phyloP scores from a whole-genome alignment of 2,888 invertebrate species.

The Trilocha varians region DNA sequence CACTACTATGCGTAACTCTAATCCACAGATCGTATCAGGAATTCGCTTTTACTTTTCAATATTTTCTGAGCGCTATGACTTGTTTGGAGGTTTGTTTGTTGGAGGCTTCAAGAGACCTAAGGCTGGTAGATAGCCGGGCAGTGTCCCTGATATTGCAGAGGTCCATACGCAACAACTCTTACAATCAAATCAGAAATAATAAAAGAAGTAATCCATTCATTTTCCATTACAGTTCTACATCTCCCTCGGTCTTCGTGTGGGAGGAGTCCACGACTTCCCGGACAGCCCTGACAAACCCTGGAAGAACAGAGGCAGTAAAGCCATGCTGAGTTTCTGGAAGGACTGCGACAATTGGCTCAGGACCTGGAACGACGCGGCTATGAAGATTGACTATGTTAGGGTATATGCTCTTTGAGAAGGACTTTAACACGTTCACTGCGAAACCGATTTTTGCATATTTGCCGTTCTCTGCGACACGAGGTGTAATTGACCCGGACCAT shows the following conservation, averaged over 20 bases:
- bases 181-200: no score
- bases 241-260: constrained; percentile 85
- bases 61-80: no score
- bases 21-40: no score
- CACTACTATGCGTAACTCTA: no score
- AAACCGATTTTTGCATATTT: no score
- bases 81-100: no score
- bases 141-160: neutral
- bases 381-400: constrained; percentile 75
- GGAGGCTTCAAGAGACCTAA: no score
- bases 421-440: no score
- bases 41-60: no score
- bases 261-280: constrained; percentile 81
- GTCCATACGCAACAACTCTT: neutral
- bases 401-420: constrained; percentile 70
- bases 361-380: constrained; percentile 75
- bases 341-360: constrained; percentile 69
- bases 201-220: no score
- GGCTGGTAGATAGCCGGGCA: neutral
- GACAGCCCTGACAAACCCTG: constrained; percentile 82
- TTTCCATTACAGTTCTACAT: constrained; percentile 77
- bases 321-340: constrained; percentile 78
- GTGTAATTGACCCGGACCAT: no score
- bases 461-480: no score
- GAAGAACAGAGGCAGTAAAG: constrained; percentile 77